phyloP scores from a whole-genome alignment of 2,888 invertebrate genomes.

The Teleiodes luculella region DNA sequence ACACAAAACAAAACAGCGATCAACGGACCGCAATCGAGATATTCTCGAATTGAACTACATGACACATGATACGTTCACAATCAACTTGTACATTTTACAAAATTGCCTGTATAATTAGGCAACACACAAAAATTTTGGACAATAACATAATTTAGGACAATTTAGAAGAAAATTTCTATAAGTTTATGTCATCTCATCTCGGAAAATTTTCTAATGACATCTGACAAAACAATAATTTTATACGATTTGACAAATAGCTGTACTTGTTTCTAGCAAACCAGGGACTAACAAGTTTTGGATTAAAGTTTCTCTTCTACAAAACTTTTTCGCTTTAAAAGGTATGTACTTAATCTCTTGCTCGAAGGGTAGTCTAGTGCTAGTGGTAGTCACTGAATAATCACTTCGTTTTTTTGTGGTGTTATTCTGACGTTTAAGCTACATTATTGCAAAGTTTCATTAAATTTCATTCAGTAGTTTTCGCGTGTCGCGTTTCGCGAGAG shows the following conservation, averaged over 20 bases:
- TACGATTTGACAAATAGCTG: background rate
- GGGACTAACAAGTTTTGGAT: background rate
- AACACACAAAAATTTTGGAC: background rate
- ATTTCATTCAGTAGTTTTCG: too few relatives aligned
- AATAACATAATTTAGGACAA: background rate
- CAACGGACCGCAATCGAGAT: background rate
- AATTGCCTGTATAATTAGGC: background rate
- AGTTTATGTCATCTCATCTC: background rate
- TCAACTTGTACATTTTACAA: slow-evolving; percentile 3
- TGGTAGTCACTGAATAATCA: too few relatives aligned
- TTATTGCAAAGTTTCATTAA: too few relatives aligned
- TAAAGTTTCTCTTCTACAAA: too few relatives aligned
- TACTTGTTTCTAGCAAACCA: background rate
- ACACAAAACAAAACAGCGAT: background rate
- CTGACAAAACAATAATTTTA: background rate
- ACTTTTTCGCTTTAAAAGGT: too few relatives aligned
- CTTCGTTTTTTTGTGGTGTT: too few relatives aligned
- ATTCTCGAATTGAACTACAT: background rate
- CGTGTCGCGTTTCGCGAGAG: too few relatives aligned
- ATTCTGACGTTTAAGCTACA: too few relatives aligned
- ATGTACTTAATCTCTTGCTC: too few relatives aligned
- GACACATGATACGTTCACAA: background rate
- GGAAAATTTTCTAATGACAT: background rate
- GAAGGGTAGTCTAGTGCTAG: too few relatives aligned
- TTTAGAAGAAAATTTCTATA: background rate